A percentile compares a stretch with the other conserved stretches of the same genome.
These are phyloP conservation scores for Pteronura brasiliensis DNA, from an alignment of 2,113 vertebrate genomes.

Conservation along the genomic window DNA sequence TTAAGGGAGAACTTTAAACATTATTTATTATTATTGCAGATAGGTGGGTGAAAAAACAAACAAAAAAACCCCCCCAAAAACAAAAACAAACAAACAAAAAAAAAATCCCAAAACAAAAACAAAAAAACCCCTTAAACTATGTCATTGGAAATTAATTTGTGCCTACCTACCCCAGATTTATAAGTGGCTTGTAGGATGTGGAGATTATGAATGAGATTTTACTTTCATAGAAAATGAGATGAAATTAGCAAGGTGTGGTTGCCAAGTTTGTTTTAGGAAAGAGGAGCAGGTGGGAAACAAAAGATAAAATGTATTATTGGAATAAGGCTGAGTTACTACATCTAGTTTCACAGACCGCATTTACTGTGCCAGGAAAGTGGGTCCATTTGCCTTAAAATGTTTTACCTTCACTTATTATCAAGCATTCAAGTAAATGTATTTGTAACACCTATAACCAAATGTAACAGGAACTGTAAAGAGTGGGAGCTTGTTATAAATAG, in stretches of 20 bases:
- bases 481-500: not conserved
- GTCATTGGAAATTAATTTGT: not conserved
- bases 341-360: not conserved
- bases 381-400: not conserved
- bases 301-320: constrained; percentile 34
- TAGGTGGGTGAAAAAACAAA: not conserved
- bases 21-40: not conserved
- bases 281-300: not conserved
- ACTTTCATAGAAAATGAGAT: not conserved
- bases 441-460: not conserved
- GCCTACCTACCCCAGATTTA: not conserved
- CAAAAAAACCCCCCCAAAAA: too few relatives aligned
- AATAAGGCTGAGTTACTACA: not conserved
- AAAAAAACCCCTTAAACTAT: not conserved
- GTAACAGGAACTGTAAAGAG: not conserved
- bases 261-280: constrained; percentile 34
- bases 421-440: not conserved
- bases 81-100: too few relatives aligned
- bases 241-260: not conserved
- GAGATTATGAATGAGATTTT: not conserved
- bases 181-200: not conserved
- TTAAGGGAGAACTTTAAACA: not conserved
- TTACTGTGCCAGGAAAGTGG: not conserved
- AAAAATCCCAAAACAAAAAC: too few relatives aligned
- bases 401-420: not conserved